Evolutionary conservation across 2,113 vertebrate genomes (phyloP).

Genomic region (Pagrus major): DNA sequence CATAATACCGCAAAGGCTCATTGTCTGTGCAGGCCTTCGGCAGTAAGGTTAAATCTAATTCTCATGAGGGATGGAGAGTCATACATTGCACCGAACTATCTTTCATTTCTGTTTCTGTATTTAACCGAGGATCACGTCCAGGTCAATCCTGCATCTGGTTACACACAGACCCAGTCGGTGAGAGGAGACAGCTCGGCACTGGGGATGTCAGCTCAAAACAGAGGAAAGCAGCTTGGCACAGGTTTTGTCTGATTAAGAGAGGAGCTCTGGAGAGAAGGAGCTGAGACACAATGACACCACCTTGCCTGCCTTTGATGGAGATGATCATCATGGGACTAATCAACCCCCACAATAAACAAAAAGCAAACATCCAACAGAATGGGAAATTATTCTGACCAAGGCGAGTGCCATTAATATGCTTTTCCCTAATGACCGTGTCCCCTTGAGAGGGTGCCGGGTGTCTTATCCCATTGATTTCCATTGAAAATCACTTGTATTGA

Average conservation of each 20-base stretch:
- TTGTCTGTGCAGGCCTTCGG: conserved; percentile 53
- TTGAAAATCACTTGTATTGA: conserved; percentile 58
- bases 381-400: conserved; percentile 36
- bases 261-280: conserved; percentile 14
- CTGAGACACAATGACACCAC: conserved; percentile 42
- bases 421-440: conserved; percentile 44
- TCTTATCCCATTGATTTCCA: conserved; percentile 69
- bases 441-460: conserved; percentile 28
- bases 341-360: conserved; percentile 47
- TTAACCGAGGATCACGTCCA: conserved; percentile 36
- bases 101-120: conserved; percentile 41
- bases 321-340: conserved; percentile 60
- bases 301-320: conserved; percentile 49
- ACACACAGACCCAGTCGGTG: conserved; percentile 8
- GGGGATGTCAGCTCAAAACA: conserved; percentile 32
- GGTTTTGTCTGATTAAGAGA: conserved; percentile 64
- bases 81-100: conserved; percentile 29
- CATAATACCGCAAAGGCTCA: conserved; percentile 23
- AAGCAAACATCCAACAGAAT: conserved; percentile 49
- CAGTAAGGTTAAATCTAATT: conserved; percentile 64
- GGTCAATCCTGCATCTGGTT: conserved; percentile 57
- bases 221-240: conserved; percentile 28
- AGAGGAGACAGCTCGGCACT: conserved; percentile 5
- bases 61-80: conserved; percentile 50
- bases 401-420: conserved; percentile 45